Base-by-base conservation (phyloP, 1,140 invertebrate species). In the Drosophila lacteicornis region DNA sequence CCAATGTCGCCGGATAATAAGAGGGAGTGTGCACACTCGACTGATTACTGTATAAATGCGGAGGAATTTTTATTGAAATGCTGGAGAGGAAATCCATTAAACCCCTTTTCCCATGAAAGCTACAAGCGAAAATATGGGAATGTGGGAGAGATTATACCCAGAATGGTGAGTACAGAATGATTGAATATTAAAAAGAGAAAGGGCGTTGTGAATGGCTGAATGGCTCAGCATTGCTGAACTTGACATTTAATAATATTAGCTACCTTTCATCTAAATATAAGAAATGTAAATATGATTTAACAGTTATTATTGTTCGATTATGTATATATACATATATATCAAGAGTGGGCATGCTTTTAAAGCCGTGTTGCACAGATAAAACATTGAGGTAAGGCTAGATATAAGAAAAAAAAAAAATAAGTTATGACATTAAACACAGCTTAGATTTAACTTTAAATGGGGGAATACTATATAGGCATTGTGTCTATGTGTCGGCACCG, bases 41-140 rank as follows among this genome's bases (percentile, higher is more conserved):
- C n/a, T 73, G 66, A 68, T 50, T 59, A 70, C 17, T 40, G 27
- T 17, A 58, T 61, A 71, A 70, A 55, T 57, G 38, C 42, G 38
- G 36, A 42, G 19, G 43, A 30, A 75, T 56, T 68, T 49, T 46
- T 45, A 59, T 46, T 45, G 40, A 53, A 53, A 74, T 19, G 47
- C 33, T 38, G 25, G 6, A 19, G 22, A 9, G 25, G 33, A 60
- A 77, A 53, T 38, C 42, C 55, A 58, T 76, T 67, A 58, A 40
- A 25, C 47, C 19, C 25, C 12, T 36, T 55, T 36, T 46, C 9
- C 13, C 3, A 11, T 15, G 27, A 38, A 38, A 22, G 27, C 9
- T 36, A 22, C 3, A 7, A n/a, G 27, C 8, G 13, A 9, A 45
- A 45, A 15, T 17, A 27, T 43, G 27, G 11, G 11, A 45, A 45